phyloP scores from a whole-genome alignment of 2,113 vertebrate genomes.

The Orientallactaga bullata region DNA sequence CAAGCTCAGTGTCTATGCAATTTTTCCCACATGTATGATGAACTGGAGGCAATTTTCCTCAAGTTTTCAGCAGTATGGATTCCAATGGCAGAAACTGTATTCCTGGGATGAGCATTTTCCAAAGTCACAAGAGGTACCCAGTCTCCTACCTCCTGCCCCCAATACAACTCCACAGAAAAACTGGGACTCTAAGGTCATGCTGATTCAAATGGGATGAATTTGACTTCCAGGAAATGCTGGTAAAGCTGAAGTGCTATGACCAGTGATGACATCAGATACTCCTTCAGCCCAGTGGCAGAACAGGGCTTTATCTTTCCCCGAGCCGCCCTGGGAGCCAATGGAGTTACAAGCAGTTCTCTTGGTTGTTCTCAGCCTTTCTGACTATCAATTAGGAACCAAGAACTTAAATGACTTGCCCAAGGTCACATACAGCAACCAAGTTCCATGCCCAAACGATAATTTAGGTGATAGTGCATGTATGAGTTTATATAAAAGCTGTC shows the following conservation, averaged over 20 bases:
- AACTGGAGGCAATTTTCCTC: background rate
- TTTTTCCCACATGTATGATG: background rate
- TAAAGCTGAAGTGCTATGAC: no score
- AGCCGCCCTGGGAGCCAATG: background rate
- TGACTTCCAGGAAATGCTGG: background rate
- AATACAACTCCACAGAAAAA: background rate
- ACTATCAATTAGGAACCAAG: background rate
- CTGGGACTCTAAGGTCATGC: no score
- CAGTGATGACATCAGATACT: background rate
- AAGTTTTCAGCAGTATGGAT: background rate
- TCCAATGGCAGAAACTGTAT: background rate
- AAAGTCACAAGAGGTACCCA: background rate
- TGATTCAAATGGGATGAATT: background rate
- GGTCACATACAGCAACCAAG: background rate
- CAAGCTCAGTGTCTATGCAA: background rate
- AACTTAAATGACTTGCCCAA: background rate
- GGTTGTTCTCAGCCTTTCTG: fast-evolving
- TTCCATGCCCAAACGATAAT: background rate
- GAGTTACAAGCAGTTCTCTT: background rate
- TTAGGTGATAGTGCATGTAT: background rate
- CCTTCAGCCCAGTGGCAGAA: background rate
- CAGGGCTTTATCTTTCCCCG: background rate
- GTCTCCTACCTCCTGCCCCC: background rate
- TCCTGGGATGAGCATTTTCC: no score
- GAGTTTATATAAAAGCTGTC: background rate